Evolutionary conservation across 2,888 invertebrate genomes (phyloP), one percentile per base, ranked within the genome.

Genomic region (Spodoptera picta): DNA sequence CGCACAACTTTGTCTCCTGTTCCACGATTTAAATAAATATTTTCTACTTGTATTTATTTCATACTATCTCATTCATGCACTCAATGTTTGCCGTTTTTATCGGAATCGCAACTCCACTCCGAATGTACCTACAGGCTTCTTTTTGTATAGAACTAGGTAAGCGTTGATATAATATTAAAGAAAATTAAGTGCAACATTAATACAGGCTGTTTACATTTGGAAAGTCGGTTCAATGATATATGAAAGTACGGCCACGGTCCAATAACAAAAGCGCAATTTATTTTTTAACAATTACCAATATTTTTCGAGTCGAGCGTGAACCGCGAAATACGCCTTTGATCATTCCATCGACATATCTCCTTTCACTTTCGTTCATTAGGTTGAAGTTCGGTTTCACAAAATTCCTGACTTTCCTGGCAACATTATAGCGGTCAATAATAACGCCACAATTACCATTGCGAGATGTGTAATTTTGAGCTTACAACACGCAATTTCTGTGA

Each of bases 401-500:
- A 65, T 61, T 52, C 60, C 61, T 43, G 52, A 65, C 53, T 69
- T 69, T 69, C 69, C 60, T 67, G 68, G 61, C 44, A 52, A 43
- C 69, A 55, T 65, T 82, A 81, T 70, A 65, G 65, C 45, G 64
- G 64, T 66, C 73, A 79, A 80, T 81, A 72, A 77, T 68, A 69
- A 61, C 64, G 68, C 74, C 67, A 75, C 75, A 84, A 85, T 85
- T 81, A 81, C 69, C 70, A 56, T 65, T 60, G 75, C 65, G 57
- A 54, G 70, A 74, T 75, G 66, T 74, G 77, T 77, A 83, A 84
- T 83, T 85, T 82, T 62, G 76, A 69, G 69, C 68, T 74, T 77
- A 66, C 82, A 75, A 73, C 87, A 87, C 85, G 87, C 86, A 60
- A 83, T 71, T 86, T 86, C 87, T 67, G 64, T 69, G 87, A 86